These are phyloP conservation scores for Ahaetulla prasina DNA, from an alignment of 2,113 vertebrate genomes.

Conservation along the genomic window DNA sequence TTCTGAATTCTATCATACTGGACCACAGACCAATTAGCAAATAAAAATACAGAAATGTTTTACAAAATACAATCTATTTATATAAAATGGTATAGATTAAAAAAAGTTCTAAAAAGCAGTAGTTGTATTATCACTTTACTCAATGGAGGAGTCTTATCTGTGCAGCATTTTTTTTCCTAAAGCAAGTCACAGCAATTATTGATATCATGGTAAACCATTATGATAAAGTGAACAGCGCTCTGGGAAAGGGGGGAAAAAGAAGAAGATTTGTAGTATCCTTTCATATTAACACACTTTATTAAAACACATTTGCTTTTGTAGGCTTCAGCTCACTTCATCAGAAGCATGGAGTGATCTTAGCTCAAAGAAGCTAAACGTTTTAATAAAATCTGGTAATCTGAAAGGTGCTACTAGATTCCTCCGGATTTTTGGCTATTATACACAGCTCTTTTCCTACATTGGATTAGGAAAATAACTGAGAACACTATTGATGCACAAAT, in stretches of 20 bases:
- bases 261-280: neutral
- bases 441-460: neutral
- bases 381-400: neutral
- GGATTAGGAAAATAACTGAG: neutral
- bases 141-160: slow-evolving; percentile 35
- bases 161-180: slow-evolving; percentile 40
- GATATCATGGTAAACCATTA: slow-evolving; percentile 40
- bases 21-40: slow-evolving; percentile 30
- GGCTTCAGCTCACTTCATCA: neutral
- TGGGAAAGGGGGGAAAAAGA: slow-evolving; percentile 18
- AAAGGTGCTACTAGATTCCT: neutral
- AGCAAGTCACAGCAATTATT: slow-evolving; percentile 35
- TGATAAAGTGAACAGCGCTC: slow-evolving; percentile 35
- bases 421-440: neutral
- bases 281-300: neutral
- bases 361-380: neutral
- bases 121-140: slow-evolving; percentile 47
- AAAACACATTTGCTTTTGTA: neutral
- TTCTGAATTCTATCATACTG: slow-evolving; percentile 41
- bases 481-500: slow-evolving; percentile 35
- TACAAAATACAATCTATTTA: slow-evolving; percentile 29
- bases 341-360: neutral
- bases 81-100: slow-evolving; percentile 33
- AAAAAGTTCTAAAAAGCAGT: slow-evolving; percentile 47
- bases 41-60: slow-evolving; percentile 21